These are phyloP conservation scores for Abramis brama DNA, from an alignment of 2,113 vertebrate genomes.

Conservation along the genomic window DNA sequence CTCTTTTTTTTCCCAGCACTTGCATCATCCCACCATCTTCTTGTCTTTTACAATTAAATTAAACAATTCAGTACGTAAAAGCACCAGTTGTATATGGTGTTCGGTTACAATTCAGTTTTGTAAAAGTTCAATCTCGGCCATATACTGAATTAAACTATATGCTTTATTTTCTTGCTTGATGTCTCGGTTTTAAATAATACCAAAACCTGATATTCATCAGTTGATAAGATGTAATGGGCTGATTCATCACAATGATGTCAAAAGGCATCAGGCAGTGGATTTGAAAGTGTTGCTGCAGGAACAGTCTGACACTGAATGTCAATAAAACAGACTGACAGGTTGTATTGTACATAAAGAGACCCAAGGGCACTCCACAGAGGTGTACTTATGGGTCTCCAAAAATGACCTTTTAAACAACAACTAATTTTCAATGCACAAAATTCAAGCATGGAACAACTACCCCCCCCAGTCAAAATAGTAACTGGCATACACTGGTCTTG, in stretches of 20 bases:
- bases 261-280: not conserved
- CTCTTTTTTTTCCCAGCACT: constrained; percentile 29
- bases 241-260: not conserved
- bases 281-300: not conserved
- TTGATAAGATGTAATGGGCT: not conserved
- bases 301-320: not conserved
- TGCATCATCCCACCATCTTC: constrained; percentile 6
- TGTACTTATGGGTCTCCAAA: not conserved
- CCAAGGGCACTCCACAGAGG: not conserved
- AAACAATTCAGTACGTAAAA: not conserved
- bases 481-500: not conserved
- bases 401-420: not conserved
- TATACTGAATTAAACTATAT: not conserved
- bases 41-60: not conserved
- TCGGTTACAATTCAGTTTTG: not conserved
- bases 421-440: not conserved
- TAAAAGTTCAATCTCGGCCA: not conserved
- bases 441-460: not conserved
- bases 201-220: not conserved
- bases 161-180: not conserved
- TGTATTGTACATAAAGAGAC: not conserved
- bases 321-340: not conserved
- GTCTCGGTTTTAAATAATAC: not conserved
- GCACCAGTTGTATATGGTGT: not conserved
- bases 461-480: too few species aligned